Evolutionary conservation across 2,888 invertebrate species (phyloP), one percentile per base, ranked within the genome.

Genomic region (Acholoe squamosa): DNA sequence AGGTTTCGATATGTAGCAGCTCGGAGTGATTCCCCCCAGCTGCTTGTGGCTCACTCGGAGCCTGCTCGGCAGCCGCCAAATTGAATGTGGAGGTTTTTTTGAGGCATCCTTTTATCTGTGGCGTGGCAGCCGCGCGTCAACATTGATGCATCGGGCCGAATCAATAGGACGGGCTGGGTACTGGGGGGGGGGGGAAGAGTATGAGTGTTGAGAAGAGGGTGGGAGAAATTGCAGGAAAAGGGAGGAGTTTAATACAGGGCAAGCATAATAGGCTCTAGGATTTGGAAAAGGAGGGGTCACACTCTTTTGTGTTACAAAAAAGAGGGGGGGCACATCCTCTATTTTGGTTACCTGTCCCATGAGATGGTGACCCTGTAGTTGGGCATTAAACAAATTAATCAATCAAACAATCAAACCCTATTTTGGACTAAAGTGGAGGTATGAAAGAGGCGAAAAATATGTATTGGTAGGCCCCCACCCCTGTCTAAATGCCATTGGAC

Each of bases 21-120:
- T 61, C 61, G 61, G 61, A 61, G 61, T 61, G 22, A n/a, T 61
- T 61, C 61, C n/a, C n/a, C n/a, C n/a, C n/a, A n/a, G n/a, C n/a
- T n/a, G n/a, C n/a, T n/a, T n/a, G n/a, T 7, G 61, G 22, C 19
- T 19, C n/a, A 19, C 61, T 61, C 61, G 61, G 61, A 61, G 61
- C 5, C 61, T 61, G 61, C 61, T 61, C 61, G 61, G 7, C n/a
- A 19, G 61, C 10, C 12, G 54, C 22, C 61, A 61, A 61, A 61
- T 61, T 61, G 61, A 61, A 61, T 61, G 61, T 14, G 61, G 61
- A 61, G 43, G 43, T 43, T n/a, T 61, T 61, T 61, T 61, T 3
- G 61, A 3, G 61, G 61, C 43, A 43, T 43, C 5, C 61, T 61
- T 61, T 61, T 61, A 61, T 61, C 61, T 61, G 3, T n/a, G n/a